Conservation (phyloP, 2,797 vertebrate species). For the Anguilla pacifica region DNA sequence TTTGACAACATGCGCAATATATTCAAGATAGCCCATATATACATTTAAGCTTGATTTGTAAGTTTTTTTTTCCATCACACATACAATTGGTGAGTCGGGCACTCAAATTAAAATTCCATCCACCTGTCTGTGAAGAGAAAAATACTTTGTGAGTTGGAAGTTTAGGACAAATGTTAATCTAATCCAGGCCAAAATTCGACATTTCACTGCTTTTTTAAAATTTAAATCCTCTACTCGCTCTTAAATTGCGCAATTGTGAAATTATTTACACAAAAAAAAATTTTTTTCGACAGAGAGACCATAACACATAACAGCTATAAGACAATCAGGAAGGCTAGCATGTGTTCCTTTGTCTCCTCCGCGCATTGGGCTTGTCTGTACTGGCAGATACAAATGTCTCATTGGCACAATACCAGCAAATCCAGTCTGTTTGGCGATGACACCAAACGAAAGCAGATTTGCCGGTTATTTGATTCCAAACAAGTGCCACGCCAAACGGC, state of each 20-base stretch:
- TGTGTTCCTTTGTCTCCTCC: not conserved
- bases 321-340: not conserved
- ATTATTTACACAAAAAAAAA: not conserved
- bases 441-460: slow-evolving; percentile 57
- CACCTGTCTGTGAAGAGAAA: not conserved
- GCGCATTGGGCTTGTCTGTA: not conserved
- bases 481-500: slow-evolving; percentile 25
- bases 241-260: not conserved
- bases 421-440: slow-evolving; percentile 33
- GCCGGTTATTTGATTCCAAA: slow-evolving; percentile 51
- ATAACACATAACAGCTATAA: not conserved
- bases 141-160: not conserved
- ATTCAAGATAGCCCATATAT: not conserved
- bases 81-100: not conserved
- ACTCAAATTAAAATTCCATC: not conserved
- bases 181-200: not conserved
- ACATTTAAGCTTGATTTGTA: not conserved
- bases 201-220: not conserved
- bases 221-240: not conserved
- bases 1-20: not conserved
- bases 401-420: slow-evolving; percentile 18
- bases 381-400: not conserved
- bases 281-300: not conserved
- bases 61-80: not conserved
- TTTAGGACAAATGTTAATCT: not conserved